Base-by-base conservation (phyloP, 2,888 invertebrate genomes). In the Nasonovia ribisnigri region DNA sequence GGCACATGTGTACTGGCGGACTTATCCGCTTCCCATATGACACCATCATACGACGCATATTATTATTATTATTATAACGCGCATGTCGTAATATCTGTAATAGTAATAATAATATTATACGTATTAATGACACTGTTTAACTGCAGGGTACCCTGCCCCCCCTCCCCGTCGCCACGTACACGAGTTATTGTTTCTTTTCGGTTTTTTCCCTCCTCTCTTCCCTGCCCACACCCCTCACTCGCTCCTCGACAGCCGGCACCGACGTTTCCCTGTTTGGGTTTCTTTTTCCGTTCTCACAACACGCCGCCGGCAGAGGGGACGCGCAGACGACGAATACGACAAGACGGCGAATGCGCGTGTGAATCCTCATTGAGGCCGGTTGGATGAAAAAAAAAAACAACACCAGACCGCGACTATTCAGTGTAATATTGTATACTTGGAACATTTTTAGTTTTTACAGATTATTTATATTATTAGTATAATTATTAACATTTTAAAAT, bases 11-110 rank as follows among this genome's bases (percentile, higher is more conserved):
- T 60, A 11, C 13, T n/a, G 54, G 3, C n/a, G 29, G 86, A 92
- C 36, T 36, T 92, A 87, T 67, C 46, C 92, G 92, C 92, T 92
- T 87, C 92, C 87, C 92, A 92, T 87, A 87, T 87, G 86, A 92
- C 91, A 86, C 91, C 91, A 91, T 13, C 11, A 84, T 29, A 51
- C 26, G 46, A 46, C 43, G 20, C 51, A 67, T 67, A 60, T 60
- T 29, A 51, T 51, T n/a, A 67, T 67, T 67, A 67, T 67, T 54
- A 54, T 54, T 54, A 54, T 6, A 20, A 54, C 57, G 29, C 36
- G 42, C 67, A 42, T 67, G 46, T 88, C 77, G 77, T 36, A 20
- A 77, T 77, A 77, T 77, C 36, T 77, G 77, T 77, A 60, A 46
- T 46, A 48, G 10, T 54, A 24, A 36, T 88, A 36, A 54, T 90